Evolutionary conservation across 2,113 vertebrate genomes (phyloP), one percentile per base, ranked within the genome.

Genomic region (Vulpes ferrilata): DNA sequence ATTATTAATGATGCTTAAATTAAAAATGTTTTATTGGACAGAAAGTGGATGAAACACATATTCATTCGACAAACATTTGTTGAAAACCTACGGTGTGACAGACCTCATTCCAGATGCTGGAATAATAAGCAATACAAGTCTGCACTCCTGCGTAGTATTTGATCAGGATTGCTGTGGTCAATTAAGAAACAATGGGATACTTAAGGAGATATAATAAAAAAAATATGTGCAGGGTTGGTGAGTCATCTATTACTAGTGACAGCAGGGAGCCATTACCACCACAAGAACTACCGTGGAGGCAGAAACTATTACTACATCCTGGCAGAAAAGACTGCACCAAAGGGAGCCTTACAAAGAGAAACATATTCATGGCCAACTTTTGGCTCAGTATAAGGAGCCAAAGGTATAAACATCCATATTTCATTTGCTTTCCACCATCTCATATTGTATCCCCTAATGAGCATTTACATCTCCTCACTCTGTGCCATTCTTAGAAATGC

Each of bases 41-140:
- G 23, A 81, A 95, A 96, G 64, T 80, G 35, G 48, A 60, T 59
- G 15, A 25, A 23, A 69, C 32, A 51, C n/a, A 30, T 11, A 69
- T 76, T 93, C 20, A 62, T 67, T 97, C 35, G 82, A 74, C 35
- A 94, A 80, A 53, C 20, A 62, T n/a, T 83, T 94, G 78, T n/a
- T 94, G 79, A 89, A 84, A 92, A 83, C 48, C 23, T 88, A 22
- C 32, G 17, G 8, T 53, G 32, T 88, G 55, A 83, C 2, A 23
- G 57, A 73, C 51, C 15, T 76, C n/a, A 74, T 85, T 80, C 48
- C 90, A 89, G 55, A 55, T 60, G 25, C 69, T 85, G 51, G 9
- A 38, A 57, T 51, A 90, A 86, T 27, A 79, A 84, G 48, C 35
- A 93, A 69, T 57, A 55, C 83, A 96, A 88, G 80, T 55, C 20